Evolutionary conservation across 2,888 invertebrate species (phyloP), one percentile per base, ranked within the genome.

Genomic region (Synergus umbraculus): DNA sequence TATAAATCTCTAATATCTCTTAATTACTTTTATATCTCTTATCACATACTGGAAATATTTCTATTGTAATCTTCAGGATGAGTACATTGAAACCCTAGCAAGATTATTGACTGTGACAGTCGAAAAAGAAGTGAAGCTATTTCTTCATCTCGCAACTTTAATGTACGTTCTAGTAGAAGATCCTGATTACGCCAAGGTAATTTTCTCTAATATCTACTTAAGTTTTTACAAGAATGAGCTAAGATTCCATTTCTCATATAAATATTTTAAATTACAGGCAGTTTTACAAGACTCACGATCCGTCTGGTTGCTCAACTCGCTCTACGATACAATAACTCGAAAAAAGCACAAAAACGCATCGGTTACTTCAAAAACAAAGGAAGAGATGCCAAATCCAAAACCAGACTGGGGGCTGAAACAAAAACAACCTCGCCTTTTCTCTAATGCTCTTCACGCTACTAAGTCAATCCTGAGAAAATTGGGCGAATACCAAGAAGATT

Each of bases 331-430:
- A 12, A 64, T 82, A 12, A 41, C 60, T 0, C 79, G 79, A 76
- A 46, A 78, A 49, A 81, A 81, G 29, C 64, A 64, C 1, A 83
- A 78, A 58, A 76, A 76, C 9, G 8, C 79, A 10, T 58, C 41
- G 46, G n/a, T 43, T 18, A 15, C 13, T 37, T 9, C 1, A 15
- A 76, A 76, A 76, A 15, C 46, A 64, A 64, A 63, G 22, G 64
- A 63, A 37, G 78, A 41, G 15, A 18, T 78, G 65, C 78, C 78
- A 13, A 69, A 44, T 60, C 44, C 63, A 22, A 69, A 78, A 9
- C 83, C 83, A 10, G 83, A 83, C 58, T 83, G 83, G 83, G 78
- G 79, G 78, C 64, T 80, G 12, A 79, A 60, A 18, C 78, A 78
- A 12, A 73, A 73, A 4, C 78, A 79, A 12, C 80, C 79, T 54